Base-by-base conservation (phyloP, 2,888 invertebrate species). In the Thymelicus acteon region DNA sequence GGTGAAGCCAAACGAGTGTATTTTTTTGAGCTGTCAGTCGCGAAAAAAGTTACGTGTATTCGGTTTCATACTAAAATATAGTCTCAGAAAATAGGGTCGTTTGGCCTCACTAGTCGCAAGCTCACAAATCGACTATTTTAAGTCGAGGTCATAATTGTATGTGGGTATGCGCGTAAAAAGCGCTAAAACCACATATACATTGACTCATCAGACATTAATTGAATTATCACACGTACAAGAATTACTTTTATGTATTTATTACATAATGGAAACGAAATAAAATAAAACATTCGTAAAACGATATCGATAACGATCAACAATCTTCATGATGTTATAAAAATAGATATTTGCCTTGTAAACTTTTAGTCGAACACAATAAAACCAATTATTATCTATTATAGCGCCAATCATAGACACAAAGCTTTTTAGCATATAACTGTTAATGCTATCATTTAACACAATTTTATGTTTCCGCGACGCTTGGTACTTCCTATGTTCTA, bases 391-490 rank as follows among this genome's bases (percentile, higher is more conserved):
- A 31, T 63, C 62, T 63, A 63, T 72, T 73, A 72, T 71, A 61
- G 65, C 63, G 58, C 31, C 62, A 73, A 72, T 72, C 63, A 74
- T 67, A 72, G 49, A 15, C 47, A 73, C 68, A 57, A 61, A 67
- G 58, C 70, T 71, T 74, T 74, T 74, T 75, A 73, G 63, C 76
- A 73, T 68, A 73, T 72, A 73, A 48, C 58, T 73, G 74, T 73
- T 72, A 73, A 75, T 74, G 65, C 66, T 72, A 71, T 76, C 74
- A 72, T 76, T 75, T 74, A 64, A 72, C 72, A 64, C 61, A 74
- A 75, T 76, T 73, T 75, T 76, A 76, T 72, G 74, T 77, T 78
- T 78, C 76, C 78, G 75, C 66, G 37, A 73, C 74, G 60, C 74
- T 74, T 68, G 73, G 75, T 66, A 66, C 52, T 64, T 72, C 15